Percentiles rank a stretch among this genome's conserved stretches.
Conservation (phyloP, 2,113 vertebrate genomes). For the zebrafish (Danio rerio) region DNA sequence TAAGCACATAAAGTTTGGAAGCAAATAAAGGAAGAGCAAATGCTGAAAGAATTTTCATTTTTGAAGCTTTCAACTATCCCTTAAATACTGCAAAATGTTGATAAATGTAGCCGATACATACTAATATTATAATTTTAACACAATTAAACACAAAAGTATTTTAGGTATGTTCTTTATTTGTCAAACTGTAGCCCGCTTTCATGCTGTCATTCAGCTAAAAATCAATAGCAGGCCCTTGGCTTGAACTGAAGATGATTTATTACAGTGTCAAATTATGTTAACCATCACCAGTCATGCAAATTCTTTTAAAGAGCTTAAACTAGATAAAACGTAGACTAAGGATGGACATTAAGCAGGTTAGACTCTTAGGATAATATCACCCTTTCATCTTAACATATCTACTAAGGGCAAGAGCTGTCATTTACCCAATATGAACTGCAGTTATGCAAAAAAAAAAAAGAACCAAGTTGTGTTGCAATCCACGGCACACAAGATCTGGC, state of each 20-base stretch:
- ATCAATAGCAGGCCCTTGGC: conserved; percentile 23
- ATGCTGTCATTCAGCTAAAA: background rate
- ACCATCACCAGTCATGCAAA: background rate
- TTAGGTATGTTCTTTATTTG: background rate
- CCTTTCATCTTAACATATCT: conserved; percentile 29
- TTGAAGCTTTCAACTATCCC: too few relatives aligned
- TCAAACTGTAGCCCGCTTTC: background rate
- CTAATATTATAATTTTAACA: background rate
- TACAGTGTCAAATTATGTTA: background rate
- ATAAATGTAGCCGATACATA: too few relatives aligned
- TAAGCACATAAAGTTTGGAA: too few relatives aligned
- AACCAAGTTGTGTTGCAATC: conserved; percentile 18
- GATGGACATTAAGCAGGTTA: conserved; percentile 4
- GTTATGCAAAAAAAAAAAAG: conserved; percentile 16
- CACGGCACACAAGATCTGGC: conserved; percentile 19
- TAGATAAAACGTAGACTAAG: background rate
- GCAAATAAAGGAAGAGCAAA: too few relatives aligned
- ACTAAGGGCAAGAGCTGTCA: conserved; percentile 21
- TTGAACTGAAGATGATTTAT: conserved; percentile 24
- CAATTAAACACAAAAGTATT: background rate
- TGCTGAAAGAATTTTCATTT: too few relatives aligned
- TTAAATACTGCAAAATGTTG: too few relatives aligned
- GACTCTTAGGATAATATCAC: conserved; percentile 19
- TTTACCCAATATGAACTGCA: conserved; percentile 24
- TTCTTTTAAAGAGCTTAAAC: background rate